Percentiles rank a stretch among this genome's conserved stretches.
These are phyloP conservation scores for Tinamus major DNA, from an alignment of 2,797 vertebrate genomes.

Conservation along the genomic window DNA sequence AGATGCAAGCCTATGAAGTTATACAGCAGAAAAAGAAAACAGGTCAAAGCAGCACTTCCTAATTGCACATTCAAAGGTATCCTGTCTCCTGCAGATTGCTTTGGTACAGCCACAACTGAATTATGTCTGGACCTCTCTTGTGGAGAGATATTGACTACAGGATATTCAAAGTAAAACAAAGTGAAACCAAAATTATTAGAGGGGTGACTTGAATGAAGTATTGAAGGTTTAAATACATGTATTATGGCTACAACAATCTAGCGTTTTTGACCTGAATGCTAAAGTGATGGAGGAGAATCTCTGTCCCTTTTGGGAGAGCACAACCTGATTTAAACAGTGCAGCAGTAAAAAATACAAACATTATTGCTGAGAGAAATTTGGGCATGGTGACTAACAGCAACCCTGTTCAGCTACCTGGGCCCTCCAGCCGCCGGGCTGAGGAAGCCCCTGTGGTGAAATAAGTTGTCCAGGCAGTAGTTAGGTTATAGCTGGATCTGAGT, in stretches of 20 bases:
- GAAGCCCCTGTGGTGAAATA: neutral
- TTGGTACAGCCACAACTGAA: conserved; percentile 1
- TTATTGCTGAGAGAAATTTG: neutral
- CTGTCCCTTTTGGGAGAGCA: neutral
- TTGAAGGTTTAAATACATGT: neutral
- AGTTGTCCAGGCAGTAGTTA: neutral
- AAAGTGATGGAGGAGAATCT: neutral
- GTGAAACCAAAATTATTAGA: neutral
- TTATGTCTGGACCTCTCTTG: conserved; percentile 3
- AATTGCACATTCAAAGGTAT: conserved; percentile 9
- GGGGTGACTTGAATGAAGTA: neutral
- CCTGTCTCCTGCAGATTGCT: neutral
- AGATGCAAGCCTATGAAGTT: conserved; percentile 25
- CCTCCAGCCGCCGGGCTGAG: neutral
- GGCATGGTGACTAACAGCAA: neutral
- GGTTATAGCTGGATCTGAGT: neutral
- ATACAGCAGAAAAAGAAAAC: conserved; percentile 40
- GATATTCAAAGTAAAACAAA: neutral
- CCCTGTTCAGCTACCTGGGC: neutral
- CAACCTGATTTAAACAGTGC: neutral
- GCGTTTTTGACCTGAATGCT: neutral
- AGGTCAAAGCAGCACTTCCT: conserved; percentile 39
- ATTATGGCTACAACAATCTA: neutral
- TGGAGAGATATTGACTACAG: conserved; percentile 4
- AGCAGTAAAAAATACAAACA: neutral